These are phyloP conservation scores for Trissoscelio sp. DNA, from an alignment of 2,888 invertebrate species.

Conservation along the genomic window DNA sequence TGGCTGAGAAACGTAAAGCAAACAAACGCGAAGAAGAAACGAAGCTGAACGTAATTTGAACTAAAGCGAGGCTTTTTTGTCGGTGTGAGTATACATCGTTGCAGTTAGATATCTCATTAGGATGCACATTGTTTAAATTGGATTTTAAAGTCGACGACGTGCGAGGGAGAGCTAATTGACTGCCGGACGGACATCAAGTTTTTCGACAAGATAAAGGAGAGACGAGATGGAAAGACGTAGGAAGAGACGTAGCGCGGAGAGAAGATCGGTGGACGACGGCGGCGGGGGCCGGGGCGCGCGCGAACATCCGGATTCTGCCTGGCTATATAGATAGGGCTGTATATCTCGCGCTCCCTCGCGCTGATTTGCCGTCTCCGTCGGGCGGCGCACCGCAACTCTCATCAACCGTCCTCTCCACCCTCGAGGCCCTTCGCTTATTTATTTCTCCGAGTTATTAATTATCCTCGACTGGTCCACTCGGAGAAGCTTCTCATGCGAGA, in stretches of 20 bases:
- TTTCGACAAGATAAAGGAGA: conserved; percentile 70
- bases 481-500: conserved; percentile 50
- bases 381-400: conserved; percentile 47
- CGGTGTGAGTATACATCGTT: conserved; percentile 43
- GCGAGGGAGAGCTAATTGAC: conserved; percentile 70
- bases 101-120: conserved; percentile 70
- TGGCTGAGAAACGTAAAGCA: neutral
- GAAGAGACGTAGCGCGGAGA: conserved; percentile 45
- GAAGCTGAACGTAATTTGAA: conserved; percentile 50
- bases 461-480: conserved; percentile 62
- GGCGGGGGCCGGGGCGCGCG: conserved; percentile 18
- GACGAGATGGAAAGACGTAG: conserved; percentile 61
- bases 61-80: conserved; percentile 42
- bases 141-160: conserved; percentile 70
- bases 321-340: conserved; percentile 51
- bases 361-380: neutral
- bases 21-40: conserved; percentile 34
- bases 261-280: conserved; percentile 18
- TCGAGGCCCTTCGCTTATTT: conserved; percentile 63
- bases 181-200: conserved; percentile 70
- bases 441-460: conserved; percentile 68
- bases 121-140: conserved; percentile 71
- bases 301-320: conserved; percentile 67
- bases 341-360: conserved; percentile 9
- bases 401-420: conserved; percentile 59